These are phyloP conservation scores for Netta rufina DNA, from an alignment of 2,797 vertebrate species.

Conservation along the genomic window DNA sequence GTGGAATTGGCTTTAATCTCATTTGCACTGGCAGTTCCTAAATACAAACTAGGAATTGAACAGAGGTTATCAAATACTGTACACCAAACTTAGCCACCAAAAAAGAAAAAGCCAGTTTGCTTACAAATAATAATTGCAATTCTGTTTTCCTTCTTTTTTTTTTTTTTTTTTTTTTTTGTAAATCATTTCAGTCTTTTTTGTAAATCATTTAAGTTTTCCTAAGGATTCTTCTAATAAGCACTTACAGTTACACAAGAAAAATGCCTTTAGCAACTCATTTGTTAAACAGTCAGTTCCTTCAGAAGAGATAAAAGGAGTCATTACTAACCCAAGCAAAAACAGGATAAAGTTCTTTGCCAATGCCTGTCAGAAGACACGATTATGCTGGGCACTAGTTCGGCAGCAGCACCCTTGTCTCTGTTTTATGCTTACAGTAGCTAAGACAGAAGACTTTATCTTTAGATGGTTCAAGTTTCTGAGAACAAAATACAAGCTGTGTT, in stretches of 20 bases:
- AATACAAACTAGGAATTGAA: neutral
- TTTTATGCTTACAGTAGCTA: neutral
- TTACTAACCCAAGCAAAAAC: conserved; percentile 66
- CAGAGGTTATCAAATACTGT: neutral
- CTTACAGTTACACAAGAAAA: conserved; percentile 73
- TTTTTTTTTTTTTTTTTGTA: conserved; percentile 2
- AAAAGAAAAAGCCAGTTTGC: neutral
- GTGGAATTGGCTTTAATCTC: neutral
- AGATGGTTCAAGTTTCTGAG: neutral
- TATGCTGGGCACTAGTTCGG: neutral
- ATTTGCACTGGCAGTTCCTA: neutral
- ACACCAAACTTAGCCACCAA: neutral
- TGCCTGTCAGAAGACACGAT: conserved; percentile 30
- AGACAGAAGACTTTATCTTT: neutral
- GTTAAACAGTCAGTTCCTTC: conserved; percentile 82
- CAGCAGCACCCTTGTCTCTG: neutral
- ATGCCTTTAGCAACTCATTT: conserved; percentile 83
- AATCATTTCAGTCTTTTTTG: conserved; percentile 17
- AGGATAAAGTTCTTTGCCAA: conserved; percentile 51
- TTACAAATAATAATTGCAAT: neutral
- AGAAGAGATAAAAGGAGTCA: conserved; percentile 73
- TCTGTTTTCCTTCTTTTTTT: neutral
- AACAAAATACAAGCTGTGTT: neutral
- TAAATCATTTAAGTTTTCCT: conserved; percentile 62
- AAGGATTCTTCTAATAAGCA: conserved; percentile 71